phyloP scores from a whole-genome alignment of 2,888 invertebrate species.

The Adineta ricciae region DNA sequence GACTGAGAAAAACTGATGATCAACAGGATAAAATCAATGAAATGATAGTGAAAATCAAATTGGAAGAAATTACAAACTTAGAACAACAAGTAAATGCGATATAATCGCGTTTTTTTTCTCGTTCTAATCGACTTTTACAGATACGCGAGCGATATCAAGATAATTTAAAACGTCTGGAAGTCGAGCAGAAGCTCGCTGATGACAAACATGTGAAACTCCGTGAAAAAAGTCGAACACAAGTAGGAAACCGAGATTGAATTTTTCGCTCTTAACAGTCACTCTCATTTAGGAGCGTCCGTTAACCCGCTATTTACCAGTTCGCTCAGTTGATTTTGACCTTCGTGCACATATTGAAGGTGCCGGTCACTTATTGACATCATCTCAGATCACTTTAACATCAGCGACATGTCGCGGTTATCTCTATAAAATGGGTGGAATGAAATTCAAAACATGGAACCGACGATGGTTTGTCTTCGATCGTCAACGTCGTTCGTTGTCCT shows the following conservation, averaged over 20 bases:
- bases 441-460: slow-evolving; percentile 71
- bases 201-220: slow-evolving; percentile 26
- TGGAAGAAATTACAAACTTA: slow-evolving; percentile 1
- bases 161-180: neutral
- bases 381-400: slow-evolving; percentile 69
- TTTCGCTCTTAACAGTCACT: neutral
- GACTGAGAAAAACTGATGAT: neutral
- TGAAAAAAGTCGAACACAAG: slow-evolving; percentile 28
- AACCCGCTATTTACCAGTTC: slow-evolving; percentile 82
- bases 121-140: neutral
- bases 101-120: neutral
- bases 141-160: slow-evolving; percentile 16
- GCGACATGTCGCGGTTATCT: slow-evolving; percentile 78
- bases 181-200: no score
- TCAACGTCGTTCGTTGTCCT: slow-evolving; percentile 73
- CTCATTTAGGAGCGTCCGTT: slow-evolving; percentile 67
- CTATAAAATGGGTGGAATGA: slow-evolving; percentile 66
- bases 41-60: neutral
- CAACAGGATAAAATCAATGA: slow-evolving; percentile 20
- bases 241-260: neutral
- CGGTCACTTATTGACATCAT: slow-evolving; percentile 70
- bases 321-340: slow-evolving; percentile 71
- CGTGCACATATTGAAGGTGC: slow-evolving; percentile 81
- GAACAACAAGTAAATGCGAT: slow-evolving; percentile 27
- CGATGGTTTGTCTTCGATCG: slow-evolving; percentile 93